Evolutionary conservation across 2,888 invertebrate species (phyloP).

Genomic region (Aleiodes testaceus): DNA sequence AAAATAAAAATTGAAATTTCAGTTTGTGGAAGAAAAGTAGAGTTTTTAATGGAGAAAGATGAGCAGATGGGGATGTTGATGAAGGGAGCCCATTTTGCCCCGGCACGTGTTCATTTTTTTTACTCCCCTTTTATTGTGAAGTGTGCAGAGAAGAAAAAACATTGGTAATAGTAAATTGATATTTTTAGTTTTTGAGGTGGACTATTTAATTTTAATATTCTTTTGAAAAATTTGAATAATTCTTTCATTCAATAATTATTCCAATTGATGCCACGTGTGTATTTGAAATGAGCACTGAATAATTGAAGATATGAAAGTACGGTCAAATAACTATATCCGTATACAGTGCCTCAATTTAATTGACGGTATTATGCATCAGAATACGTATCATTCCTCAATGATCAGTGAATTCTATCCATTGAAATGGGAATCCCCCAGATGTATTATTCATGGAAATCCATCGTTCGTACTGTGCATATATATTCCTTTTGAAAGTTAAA

Average conservation of each 20-base stretch:
- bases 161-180: conserved; percentile 18
- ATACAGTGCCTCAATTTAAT: conserved; percentile 21
- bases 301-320: conserved; percentile 12
- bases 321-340: conserved; percentile 28
- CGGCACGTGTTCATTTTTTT: conserved; percentile 33
- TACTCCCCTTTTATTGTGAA: neutral
- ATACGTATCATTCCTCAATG: conserved; percentile 19
- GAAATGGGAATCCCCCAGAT: too few relatives aligned
- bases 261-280: neutral
- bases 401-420: conserved; percentile 14
- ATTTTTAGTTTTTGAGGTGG: neutral
- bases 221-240: neutral
- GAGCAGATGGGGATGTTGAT: conserved; percentile 16
- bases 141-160: conserved; percentile 7
- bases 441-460: conserved; percentile 26
- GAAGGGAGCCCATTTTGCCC: neutral
- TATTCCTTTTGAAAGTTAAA: neutral
- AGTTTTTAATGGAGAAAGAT: neutral
- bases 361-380: conserved; percentile 11
- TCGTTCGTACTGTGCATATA: neutral
- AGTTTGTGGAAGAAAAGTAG: too few relatives aligned
- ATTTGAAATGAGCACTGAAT: neutral
- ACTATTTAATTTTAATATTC: neutral
- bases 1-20: too few relatives aligned
- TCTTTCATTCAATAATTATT: conserved; percentile 2